Evolutionary conservation across 2,797 vertebrate species (phyloP).

Genomic region (Phalloptychus januarius): DNA sequence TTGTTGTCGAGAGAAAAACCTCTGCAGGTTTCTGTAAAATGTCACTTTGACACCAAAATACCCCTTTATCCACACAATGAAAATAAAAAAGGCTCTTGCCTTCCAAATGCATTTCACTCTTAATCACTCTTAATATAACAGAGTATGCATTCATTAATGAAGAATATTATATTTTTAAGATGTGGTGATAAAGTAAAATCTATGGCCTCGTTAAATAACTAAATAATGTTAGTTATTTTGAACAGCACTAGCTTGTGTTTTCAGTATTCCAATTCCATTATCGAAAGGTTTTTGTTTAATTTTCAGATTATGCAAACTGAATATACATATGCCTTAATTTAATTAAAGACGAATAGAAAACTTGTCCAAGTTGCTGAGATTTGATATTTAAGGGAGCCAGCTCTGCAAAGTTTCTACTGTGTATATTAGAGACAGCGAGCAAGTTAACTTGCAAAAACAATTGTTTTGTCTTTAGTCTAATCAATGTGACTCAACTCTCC

Average conservation of each 20-base stretch:
- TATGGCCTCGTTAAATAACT: too few species aligned
- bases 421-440: not conserved
- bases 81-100: constrained; percentile 42
- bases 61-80: constrained; percentile 32
- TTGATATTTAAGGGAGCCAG: not conserved
- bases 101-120: not conserved
- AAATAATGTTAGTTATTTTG: not conserved
- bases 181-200: constrained; percentile 24
- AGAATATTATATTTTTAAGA: not conserved
- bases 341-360: not conserved
- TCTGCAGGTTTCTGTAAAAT: constrained; percentile 40
- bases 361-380: not conserved
- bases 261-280: not conserved
- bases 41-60: constrained; percentile 33
- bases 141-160: not conserved
- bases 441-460: not conserved
- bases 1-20: constrained; percentile 24
- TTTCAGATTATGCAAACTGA: not conserved
- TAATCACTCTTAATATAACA: not conserved
- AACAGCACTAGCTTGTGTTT: not conserved
- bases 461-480: not conserved
- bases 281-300: too few species aligned
- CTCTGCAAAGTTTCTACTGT: not conserved
- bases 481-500: not conserved
- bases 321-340: not conserved